Evolutionary conservation across 2,113 vertebrate species (phyloP).

Genomic region (Ptilonorhynchus violaceus): DNA sequence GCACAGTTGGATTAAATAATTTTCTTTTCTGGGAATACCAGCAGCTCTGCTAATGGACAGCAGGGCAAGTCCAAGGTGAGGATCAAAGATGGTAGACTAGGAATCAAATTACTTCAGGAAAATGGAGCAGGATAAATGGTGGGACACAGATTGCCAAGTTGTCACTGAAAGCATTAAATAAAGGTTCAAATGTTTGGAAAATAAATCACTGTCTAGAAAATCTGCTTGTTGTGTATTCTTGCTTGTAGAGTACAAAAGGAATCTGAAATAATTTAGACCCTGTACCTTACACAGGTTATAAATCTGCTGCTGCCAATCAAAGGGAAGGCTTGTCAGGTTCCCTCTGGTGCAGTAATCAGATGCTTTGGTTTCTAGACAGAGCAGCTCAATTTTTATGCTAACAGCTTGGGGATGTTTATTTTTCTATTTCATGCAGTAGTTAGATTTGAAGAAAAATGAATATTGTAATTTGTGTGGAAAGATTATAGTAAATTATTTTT

Average conservation of each 20-base stretch:
- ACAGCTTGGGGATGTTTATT: background rate
- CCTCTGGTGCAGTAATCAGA: background rate
- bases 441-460: background rate
- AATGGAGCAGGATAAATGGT: background rate
- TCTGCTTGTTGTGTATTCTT: conserved; percentile 18
- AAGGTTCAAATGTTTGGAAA: conserved; percentile 9
- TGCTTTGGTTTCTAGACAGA: background rate
- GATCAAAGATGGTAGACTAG: background rate
- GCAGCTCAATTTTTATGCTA: background rate
- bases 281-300: background rate
- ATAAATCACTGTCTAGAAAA: conserved; percentile 4
- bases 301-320: background rate
- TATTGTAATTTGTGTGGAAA: background rate
- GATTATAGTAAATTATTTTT: background rate
- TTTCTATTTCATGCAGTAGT: background rate
- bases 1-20: background rate
- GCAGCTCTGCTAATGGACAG: background rate
- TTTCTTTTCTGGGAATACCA: background rate
- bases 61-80: background rate
- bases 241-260: background rate
- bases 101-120: background rate
- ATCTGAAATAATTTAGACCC: background rate
- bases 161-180: background rate
- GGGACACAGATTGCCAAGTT: background rate
- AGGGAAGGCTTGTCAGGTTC: background rate